phyloP scores from a whole-genome alignment of 2,113 vertebrate genomes.

The Pseudolaguvia tuberculata region DNA sequence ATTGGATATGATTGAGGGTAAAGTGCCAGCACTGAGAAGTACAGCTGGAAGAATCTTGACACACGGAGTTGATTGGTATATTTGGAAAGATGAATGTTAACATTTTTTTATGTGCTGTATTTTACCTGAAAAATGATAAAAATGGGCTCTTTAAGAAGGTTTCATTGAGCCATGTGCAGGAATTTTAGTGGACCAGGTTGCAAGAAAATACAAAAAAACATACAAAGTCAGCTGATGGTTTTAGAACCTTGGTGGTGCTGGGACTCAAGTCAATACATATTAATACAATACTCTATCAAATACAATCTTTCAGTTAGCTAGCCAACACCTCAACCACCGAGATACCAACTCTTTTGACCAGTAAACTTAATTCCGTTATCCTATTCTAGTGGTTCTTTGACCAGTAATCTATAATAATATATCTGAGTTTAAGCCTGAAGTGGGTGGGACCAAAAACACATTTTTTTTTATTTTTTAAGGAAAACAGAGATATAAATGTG shows the following conservation, averaged over 20 bases:
- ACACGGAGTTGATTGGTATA: not conserved
- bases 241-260: too few species aligned
- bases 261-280: too few species aligned
- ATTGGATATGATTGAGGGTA: conserved; percentile 30
- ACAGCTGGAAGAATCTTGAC: not conserved
- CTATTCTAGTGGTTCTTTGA: not conserved
- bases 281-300: too few species aligned
- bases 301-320: not conserved
- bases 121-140: not conserved
- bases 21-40: conserved; percentile 4
- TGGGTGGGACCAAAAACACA: not conserved
- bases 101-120: not conserved
- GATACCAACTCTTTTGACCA: not conserved
- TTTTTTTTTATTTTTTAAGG: not conserved
- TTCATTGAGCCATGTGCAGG: not conserved
- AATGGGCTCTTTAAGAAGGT: too few species aligned
- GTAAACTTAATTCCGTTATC: not conserved
- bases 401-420: too few species aligned
- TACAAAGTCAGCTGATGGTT: too few species aligned
- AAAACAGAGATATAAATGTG: too few species aligned
- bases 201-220: not conserved
- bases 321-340: too few species aligned
- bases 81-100: not conserved
- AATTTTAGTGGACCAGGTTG: not conserved
- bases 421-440: not conserved